Evolutionary conservation across 2,797 vertebrate genomes (phyloP).

Genomic region (Pangasius djambal): DNA sequence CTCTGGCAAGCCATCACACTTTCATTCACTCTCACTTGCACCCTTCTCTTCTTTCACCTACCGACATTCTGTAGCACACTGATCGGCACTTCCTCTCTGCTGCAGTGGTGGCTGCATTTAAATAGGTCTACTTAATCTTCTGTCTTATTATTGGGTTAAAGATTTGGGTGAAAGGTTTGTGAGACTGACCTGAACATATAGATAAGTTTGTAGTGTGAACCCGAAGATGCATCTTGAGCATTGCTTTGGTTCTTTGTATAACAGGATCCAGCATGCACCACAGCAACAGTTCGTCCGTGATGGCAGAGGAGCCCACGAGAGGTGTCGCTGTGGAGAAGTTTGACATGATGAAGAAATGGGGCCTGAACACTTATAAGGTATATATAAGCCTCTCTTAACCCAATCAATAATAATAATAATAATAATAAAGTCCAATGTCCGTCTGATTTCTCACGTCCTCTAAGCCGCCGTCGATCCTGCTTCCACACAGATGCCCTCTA

Average conservation of each 20-base stretch:
- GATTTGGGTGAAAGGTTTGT: neutral
- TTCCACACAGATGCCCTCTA: neutral
- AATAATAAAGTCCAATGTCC: neutral
- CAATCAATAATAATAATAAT: neutral
- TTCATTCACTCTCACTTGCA: conserved; percentile 27
- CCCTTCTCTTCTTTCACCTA: conserved; percentile 31
- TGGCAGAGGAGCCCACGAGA: conserved; percentile 80
- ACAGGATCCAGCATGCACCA: conserved; percentile 86
- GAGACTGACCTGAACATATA: neutral
- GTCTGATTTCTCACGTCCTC: neutral
- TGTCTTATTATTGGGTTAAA: neutral
- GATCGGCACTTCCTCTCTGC: conserved; percentile 27
- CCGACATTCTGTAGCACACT: conserved; percentile 16
- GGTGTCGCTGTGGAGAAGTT: conserved; percentile 94
- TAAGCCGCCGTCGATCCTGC: neutral
- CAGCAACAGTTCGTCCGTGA: conserved; percentile 72
- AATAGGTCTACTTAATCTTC: neutral
- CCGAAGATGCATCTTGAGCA: neutral
- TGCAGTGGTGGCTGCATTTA: conserved; percentile 8
- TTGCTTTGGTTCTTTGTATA: conserved; percentile 16
- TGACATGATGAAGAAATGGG: conserved; percentile 92
- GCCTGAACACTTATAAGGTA: conserved; percentile 97
- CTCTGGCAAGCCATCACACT: conserved; percentile 35
- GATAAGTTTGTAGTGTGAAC: neutral
- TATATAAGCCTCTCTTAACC: neutral